Conservation (phyloP, 2,888 invertebrate species). For the Cacoxenus indagator region DNA sequence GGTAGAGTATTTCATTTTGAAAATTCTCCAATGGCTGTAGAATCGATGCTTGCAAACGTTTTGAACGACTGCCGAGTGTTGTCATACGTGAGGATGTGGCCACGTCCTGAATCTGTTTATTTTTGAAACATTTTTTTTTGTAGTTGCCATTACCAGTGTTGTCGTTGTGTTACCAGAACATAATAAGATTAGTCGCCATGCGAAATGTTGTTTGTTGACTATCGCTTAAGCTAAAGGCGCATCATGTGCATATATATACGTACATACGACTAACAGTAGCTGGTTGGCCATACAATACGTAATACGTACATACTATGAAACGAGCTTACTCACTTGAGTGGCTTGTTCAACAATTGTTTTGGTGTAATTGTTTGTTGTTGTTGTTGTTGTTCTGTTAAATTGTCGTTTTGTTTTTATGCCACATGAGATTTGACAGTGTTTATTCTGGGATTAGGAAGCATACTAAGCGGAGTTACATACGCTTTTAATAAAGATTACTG, state of each 20-base stretch:
- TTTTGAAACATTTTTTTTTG: not conserved
- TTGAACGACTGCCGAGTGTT: slow-evolving; percentile 77
- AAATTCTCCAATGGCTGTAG: slow-evolving; percentile 79
- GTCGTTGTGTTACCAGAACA: not conserved
- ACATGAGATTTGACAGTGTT: not conserved
- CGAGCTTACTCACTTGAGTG: not conserved
- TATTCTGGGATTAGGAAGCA: no score
- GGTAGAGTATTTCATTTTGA: slow-evolving; percentile 81
- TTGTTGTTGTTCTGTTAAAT: not conserved
- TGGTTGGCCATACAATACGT: no score
- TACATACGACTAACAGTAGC: not conserved
- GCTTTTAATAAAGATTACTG: no score
- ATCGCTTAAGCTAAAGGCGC: not conserved
- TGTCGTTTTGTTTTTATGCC: not conserved
- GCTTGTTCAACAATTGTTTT: not conserved
- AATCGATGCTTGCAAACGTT: slow-evolving; percentile 76
- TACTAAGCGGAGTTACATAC: no score
- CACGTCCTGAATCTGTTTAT: slow-evolving; percentile 75
- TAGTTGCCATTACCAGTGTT: not conserved
- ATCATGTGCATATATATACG: not conserved
- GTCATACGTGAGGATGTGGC: slow-evolving; percentile 81
- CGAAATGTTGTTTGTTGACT: not conserved
- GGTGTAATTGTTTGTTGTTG: no score
- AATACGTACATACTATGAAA: not conserved
- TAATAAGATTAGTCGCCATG: slow-evolving; percentile 8